Evolutionary conservation across 2,113 vertebrate genomes (phyloP).

Genomic region (Etheostoma spectabile): DNA sequence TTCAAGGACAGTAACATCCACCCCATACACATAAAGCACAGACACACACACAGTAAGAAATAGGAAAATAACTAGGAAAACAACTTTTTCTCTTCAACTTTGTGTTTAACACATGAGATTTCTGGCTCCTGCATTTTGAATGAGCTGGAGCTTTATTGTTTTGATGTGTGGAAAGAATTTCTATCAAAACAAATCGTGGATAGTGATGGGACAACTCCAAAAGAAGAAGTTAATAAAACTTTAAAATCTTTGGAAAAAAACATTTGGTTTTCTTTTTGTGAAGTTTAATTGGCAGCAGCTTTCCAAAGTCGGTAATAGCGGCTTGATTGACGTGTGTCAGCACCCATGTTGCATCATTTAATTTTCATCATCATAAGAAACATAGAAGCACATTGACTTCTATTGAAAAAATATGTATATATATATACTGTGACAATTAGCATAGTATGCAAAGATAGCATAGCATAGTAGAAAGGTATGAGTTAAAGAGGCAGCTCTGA

Average conservation of each 20-base stretch:
- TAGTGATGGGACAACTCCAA: conserved; percentile 1
- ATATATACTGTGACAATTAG: background rate
- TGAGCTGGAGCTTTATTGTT: background rate
- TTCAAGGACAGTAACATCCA: background rate
- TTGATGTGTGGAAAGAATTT: conserved; percentile 39
- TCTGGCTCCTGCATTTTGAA: conserved; percentile 20
- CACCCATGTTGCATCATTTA: background rate
- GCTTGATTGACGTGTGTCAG: conserved; percentile 35
- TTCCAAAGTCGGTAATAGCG: background rate
- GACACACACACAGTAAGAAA: background rate
- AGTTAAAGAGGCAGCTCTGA: background rate
- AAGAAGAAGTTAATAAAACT: conserved; percentile 15
- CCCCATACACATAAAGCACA: background rate
- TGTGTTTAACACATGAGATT: background rate
- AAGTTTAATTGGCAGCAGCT: conserved; percentile 39
- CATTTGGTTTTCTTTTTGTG: conserved; percentile 7
- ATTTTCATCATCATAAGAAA: background rate
- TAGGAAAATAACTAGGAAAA: background rate
- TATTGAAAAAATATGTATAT: background rate
- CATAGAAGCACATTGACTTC: background rate
- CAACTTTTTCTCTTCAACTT: background rate
- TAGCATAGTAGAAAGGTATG: background rate
- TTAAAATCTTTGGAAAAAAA: conserved; percentile 34
- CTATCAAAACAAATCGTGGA: conserved; percentile 26
- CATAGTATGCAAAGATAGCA: background rate